Evolutionary conservation across 2,888 invertebrate genomes (phyloP).

Genomic region (Epinotia brunnichana): DNA sequence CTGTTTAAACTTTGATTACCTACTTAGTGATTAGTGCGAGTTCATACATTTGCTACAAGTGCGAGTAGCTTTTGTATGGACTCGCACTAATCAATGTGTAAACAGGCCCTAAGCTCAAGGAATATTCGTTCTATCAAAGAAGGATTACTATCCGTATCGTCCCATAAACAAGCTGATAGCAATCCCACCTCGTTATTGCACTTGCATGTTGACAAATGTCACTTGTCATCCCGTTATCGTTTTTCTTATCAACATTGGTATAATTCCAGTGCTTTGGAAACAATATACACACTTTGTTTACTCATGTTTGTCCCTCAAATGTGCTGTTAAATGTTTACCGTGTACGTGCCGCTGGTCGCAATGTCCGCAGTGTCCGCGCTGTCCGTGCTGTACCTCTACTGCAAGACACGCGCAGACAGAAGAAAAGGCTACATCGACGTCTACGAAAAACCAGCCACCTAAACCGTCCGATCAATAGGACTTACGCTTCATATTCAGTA

Average conservation of each 20-base stretch:
- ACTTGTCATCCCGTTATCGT: conserved; percentile 26
- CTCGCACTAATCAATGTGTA: no score
- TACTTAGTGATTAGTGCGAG: no score
- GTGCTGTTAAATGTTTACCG: conserved; percentile 52
- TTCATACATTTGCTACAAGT: no score
- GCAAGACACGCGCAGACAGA: conserved; percentile 62
- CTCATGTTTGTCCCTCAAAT: background rate
- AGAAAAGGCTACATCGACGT: conserved; percentile 76
- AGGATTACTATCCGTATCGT: background rate
- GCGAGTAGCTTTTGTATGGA: no score
- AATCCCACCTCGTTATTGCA: conserved; percentile 25
- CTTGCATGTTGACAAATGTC: conserved; percentile 11
- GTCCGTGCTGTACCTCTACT: conserved; percentile 70
- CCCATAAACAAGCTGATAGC: conserved; percentile 14
- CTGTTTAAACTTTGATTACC: no score
- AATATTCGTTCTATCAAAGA: background rate
- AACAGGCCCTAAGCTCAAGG: no score
- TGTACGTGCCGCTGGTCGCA: conserved; percentile 66
- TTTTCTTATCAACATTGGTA: conserved; percentile 23
- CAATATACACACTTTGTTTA: background rate
- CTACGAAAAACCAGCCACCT: conserved; percentile 64
- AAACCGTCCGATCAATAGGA: conserved; percentile 9
- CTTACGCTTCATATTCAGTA: conserved; percentile 45
- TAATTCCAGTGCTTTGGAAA: conserved; percentile 10
- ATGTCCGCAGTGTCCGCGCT: conserved; percentile 73